These are phyloP conservation scores for Elysia chlorotica DNA, from an alignment of 1,140 invertebrate genomes.

Conservation along the genomic window DNA sequence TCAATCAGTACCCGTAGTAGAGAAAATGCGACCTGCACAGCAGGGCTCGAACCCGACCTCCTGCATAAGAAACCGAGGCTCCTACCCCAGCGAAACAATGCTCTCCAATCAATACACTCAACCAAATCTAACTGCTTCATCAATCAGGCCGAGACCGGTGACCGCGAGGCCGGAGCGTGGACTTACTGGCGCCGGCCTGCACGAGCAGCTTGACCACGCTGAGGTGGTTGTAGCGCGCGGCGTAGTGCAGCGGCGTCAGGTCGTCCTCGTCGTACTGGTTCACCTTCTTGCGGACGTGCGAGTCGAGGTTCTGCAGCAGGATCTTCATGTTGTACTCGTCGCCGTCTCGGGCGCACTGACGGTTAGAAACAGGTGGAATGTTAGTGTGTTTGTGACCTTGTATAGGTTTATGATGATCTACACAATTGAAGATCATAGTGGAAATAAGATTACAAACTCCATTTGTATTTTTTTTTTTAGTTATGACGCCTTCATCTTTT, in stretches of 20 bases:
- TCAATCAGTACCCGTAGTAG: too few species aligned
- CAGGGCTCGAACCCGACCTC: too few species aligned
- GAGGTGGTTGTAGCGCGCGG: constrained; percentile 60
- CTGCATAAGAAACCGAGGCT: too few species aligned
- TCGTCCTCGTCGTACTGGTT: constrained; percentile 59
- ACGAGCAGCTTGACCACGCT: constrained; percentile 57
- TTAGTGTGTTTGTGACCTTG: neutral
- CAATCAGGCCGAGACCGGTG: too few species aligned
- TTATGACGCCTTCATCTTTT: too few species aligned
- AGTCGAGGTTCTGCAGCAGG: constrained; percentile 36
- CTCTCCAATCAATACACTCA: too few species aligned
- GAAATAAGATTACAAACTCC: too few species aligned
- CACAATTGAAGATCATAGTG: neutral
- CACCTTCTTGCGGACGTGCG: constrained; percentile 45
- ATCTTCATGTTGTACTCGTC: constrained; percentile 41
- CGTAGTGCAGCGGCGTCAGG: constrained; percentile 62
- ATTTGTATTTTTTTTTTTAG: too few species aligned
- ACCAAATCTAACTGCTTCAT: too few species aligned
- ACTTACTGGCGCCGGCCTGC: constrained; percentile 57
- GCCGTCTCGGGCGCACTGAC: constrained; percentile 53
- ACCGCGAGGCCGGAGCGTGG: neutral
- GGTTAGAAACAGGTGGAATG: neutral
- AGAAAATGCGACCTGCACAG: too few species aligned
- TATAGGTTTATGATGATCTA: neutral
- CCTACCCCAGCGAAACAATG: too few species aligned